These are phyloP conservation scores for Prenolepis imparis DNA, from an alignment of 2,888 invertebrate genomes.

Conservation along the genomic window DNA sequence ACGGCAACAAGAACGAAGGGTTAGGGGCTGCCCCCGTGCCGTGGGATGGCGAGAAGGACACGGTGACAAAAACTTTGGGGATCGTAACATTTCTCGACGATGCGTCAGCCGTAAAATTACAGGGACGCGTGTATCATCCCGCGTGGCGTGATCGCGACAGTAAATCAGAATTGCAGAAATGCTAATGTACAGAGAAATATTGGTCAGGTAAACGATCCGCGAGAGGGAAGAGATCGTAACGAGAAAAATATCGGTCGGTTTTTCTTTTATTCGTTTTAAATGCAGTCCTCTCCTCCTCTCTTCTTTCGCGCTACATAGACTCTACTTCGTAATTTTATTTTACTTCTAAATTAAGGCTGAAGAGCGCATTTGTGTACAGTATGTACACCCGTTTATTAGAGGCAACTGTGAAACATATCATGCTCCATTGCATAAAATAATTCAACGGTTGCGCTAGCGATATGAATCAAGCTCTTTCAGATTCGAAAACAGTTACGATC, in stretches of 20 bases:
- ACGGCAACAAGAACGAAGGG: constrained; percentile 34
- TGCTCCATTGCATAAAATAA: constrained; percentile 9
- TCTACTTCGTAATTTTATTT: constrained; percentile 3
- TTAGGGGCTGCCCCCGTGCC: constrained; percentile 30
- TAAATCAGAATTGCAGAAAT: constrained; percentile 46
- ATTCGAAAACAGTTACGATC: neutral
- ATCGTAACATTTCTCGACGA: constrained; percentile 67
- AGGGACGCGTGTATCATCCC: constrained; percentile 55
- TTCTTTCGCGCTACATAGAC: neutral
- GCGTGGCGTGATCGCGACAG: constrained; percentile 27
- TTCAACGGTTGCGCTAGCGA: neutral
- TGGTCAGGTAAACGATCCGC: constrained; percentile 3
- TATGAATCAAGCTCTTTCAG: neutral
- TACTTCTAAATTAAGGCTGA: constrained; percentile 5
- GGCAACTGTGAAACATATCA: neutral
- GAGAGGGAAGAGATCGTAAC: neutral
- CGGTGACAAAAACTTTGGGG: constrained; percentile 67
- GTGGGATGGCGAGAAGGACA: constrained; percentile 56
- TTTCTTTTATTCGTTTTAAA: constrained; percentile 17
- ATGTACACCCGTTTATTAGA: neutral
- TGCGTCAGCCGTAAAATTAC: constrained; percentile 66
- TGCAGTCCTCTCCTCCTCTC: neutral
- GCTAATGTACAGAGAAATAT: constrained; percentile 20
- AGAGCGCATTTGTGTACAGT: neutral
- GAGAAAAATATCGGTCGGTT: neutral